Evolutionary conservation across 2,797 vertebrate species (phyloP), one percentile per base, ranked within the genome.

Genomic region (Pangasius krempfi): DNA sequence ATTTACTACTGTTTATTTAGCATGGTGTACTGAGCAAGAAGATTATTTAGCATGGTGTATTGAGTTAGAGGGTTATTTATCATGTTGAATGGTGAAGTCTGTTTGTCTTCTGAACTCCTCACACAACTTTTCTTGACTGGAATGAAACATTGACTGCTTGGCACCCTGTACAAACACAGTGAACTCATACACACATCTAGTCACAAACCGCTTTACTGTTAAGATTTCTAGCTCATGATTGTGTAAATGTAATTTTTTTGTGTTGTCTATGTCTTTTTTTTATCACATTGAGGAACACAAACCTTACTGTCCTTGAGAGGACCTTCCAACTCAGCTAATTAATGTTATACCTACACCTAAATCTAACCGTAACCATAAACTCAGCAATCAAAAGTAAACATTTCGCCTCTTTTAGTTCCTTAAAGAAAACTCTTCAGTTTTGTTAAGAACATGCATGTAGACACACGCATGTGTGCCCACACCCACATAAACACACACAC

Each of bases 1-100:
- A 64, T 83, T n/a, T 47, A 83, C 16, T 64, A 64, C 25, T 62
- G 81, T 83, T 83, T 83, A 83, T 64, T 83, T 47, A 83, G 60
- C 58, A n/a, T 52, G 25, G 60, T 83, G 58, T 64, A 66, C 60
- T 83, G 81, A 83, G 81, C 60, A 64, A 30, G 60, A 47, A 8
- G 40, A 66, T 82, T 64, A 83, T 44, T 83, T 30, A 64, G 58
- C 54, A 82, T 2, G 6, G 12, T 83, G 58, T 64, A 83, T 83
- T n/a, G 25, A 64, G 25, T 62, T 83, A 44, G 81, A 6, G 0
- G 37, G 81, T 47, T 64, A 64, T 83, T 66, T 64, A 50, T 83
- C 81, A 64, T n/a, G 13, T 47, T 44, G 80, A 64, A 64, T 47
- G 27, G 58, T 83, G 81, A 83, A 47, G 81, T 83, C 81, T 30